A percentile compares a stretch with the other conserved stretches of the same genome.
These are phyloP conservation scores for Drosophila siamana DNA, from an alignment of 2,888 invertebrate species.

Conservation along the genomic window DNA sequence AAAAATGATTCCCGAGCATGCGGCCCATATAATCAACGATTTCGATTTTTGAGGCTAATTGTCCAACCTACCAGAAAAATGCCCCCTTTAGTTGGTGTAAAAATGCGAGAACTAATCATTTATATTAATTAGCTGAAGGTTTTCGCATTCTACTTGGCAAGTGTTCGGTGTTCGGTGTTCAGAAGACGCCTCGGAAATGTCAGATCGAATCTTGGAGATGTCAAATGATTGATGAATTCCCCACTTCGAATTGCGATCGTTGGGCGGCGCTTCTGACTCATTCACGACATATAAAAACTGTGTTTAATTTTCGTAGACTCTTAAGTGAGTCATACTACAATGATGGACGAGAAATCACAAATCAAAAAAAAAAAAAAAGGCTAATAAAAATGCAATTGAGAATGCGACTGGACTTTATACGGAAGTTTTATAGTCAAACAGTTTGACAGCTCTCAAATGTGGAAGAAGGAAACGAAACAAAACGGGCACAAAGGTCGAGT, in stretches of 20 bases:
- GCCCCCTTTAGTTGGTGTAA: slow-evolving; percentile 23
- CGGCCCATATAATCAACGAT: slow-evolving; percentile 32
- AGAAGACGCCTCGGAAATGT: not conserved
- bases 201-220: slow-evolving; percentile 24
- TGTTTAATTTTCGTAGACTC: slow-evolving; percentile 11
- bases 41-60: slow-evolving; percentile 46
- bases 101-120: slow-evolving; percentile 53
- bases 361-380: slow-evolving; percentile 37
- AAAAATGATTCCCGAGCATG: slow-evolving; percentile 55
- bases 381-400: slow-evolving; percentile 75
- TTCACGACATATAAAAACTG: slow-evolving; percentile 7
- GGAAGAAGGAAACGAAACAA: slow-evolving; percentile 1
- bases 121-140: slow-evolving; percentile 63
- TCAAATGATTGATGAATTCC: slow-evolving; percentile 64
- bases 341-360: not conserved
- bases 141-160: slow-evolving; percentile 20
- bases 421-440: slow-evolving; percentile 53
- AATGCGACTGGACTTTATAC: slow-evolving; percentile 40
- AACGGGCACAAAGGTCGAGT: slow-evolving; percentile 22
- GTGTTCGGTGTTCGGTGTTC: not conserved
- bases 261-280: slow-evolving; percentile 38
- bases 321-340: slow-evolving; percentile 56
- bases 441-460: slow-evolving; percentile 58
- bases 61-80: slow-evolving; percentile 19
- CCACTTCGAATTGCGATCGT: slow-evolving; percentile 31